phyloP scores from a whole-genome alignment of 2,888 invertebrate genomes.

The Habroteleia sp. region DNA sequence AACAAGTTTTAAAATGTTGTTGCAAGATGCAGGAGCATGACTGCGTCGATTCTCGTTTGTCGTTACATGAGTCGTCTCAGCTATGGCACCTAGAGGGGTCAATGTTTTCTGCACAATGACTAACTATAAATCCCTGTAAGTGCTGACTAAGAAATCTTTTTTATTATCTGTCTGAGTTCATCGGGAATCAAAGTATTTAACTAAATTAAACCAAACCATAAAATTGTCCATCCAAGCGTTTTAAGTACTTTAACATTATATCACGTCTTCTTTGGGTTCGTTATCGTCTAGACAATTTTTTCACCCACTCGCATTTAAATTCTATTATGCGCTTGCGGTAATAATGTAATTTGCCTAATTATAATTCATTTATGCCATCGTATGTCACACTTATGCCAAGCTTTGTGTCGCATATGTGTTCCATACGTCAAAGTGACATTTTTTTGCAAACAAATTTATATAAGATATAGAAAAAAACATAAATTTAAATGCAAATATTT shows the following conservation, averaged over 20 bases:
- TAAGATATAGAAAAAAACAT: too few species aligned
- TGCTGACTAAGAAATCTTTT: conserved; percentile 55
- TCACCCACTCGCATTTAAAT: background rate
- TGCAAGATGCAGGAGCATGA: conserved; percentile 40
- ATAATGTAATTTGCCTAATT: background rate
- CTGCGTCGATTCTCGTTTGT: conserved; percentile 47
- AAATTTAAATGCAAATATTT: too few species aligned
- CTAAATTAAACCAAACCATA: conserved; percentile 52
- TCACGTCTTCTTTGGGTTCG: conserved; percentile 31
- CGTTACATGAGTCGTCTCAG: conserved; percentile 49
- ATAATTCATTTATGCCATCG: too few species aligned
- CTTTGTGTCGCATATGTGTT: too few species aligned
- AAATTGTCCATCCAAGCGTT: conserved; percentile 45
- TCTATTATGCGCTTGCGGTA: background rate
- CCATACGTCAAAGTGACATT: too few species aligned
- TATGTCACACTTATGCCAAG: too few species aligned
- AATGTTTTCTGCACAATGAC: conserved; percentile 57
- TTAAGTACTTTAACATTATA: conserved; percentile 39
- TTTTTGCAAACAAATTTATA: too few species aligned
- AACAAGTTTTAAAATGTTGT: conserved; percentile 30
- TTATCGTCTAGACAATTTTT: conserved; percentile 38
- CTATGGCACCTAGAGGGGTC: conserved; percentile 46
- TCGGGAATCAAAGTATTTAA: conserved; percentile 52
- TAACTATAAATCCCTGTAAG: conserved; percentile 43
- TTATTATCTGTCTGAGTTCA: conserved; percentile 41